Conservation (phyloP, 2,888 invertebrate species). For the Machimus atricapillus region DNA sequence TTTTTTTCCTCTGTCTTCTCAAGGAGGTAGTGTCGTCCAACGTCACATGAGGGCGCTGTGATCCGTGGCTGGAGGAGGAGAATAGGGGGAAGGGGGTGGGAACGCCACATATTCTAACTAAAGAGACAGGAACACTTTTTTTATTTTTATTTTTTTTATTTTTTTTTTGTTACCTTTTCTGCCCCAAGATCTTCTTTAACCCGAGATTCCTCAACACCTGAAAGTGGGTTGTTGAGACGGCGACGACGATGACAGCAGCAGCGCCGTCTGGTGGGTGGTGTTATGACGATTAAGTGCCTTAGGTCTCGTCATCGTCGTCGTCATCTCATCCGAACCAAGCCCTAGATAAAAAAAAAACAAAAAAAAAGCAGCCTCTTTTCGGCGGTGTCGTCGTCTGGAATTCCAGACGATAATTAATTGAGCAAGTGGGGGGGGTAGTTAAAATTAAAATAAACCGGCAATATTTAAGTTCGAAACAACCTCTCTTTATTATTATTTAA, state of each 20-base stretch:
- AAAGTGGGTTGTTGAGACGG: slow-evolving; percentile 38
- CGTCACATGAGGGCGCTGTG: background rate
- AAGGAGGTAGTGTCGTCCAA: background rate
- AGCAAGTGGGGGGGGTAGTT: background rate
- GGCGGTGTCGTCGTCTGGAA: background rate
- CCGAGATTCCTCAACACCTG: background rate
- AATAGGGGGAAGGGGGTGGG: too few species aligned
- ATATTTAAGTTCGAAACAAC: too few species aligned
- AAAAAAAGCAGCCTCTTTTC: background rate
- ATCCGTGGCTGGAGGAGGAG: background rate
- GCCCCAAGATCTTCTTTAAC: background rate
- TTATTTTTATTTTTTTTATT: background rate
- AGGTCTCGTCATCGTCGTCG: background rate
- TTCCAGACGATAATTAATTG: background rate
- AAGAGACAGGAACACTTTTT: slow-evolving; percentile 18
- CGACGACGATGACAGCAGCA: background rate
- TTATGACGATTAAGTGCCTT: slow-evolving; percentile 3
- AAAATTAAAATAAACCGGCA: too few species aligned
- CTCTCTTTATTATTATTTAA: too few species aligned
- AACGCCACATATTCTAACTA: background rate
- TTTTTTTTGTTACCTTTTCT: background rate
- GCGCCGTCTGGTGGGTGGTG: background rate
- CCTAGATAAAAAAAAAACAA: background rate
- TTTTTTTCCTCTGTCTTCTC: background rate
- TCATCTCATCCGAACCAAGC: background rate